Evolutionary conservation across 2,888 invertebrate species (phyloP).

Genomic region (Hydropsyche betteni): DNA sequence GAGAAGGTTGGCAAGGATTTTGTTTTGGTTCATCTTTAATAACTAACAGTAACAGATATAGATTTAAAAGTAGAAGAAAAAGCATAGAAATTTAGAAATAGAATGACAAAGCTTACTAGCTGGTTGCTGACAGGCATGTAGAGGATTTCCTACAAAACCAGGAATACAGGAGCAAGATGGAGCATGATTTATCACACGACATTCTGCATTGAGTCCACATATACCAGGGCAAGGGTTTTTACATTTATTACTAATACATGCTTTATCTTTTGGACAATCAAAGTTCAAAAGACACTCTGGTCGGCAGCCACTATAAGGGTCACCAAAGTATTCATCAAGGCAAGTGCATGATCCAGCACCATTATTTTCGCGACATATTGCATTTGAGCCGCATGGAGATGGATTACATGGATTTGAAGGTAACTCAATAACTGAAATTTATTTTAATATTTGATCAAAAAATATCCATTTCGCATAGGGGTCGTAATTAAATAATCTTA

Average conservation of each 20-base stretch:
- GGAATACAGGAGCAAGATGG: slow-evolving; percentile 79
- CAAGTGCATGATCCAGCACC: slow-evolving; percentile 82
- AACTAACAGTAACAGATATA: background rate
- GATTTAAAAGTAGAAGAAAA: background rate
- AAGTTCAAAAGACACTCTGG: slow-evolving; percentile 84
- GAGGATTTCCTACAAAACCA: slow-evolving; percentile 77
- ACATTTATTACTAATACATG: slow-evolving; percentile 82
- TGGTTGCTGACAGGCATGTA: slow-evolving; percentile 69
- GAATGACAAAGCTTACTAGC: slow-evolving; percentile 67
- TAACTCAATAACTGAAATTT: slow-evolving; percentile 66
- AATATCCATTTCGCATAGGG: background rate
- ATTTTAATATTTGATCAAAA: slow-evolving; percentile 41
- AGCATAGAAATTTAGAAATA: slow-evolving; percentile 52
- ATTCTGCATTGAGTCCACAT: slow-evolving; percentile 81
- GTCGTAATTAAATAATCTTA: slow-evolving; percentile 39
- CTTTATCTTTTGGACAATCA: slow-evolving; percentile 75
- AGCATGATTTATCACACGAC: slow-evolving; percentile 78
- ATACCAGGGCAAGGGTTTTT: slow-evolving; percentile 80
- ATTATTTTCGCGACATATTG: slow-evolving; percentile 77
- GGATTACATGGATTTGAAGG: slow-evolving; percentile 79
- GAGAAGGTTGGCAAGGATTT: slow-evolving; percentile 79
- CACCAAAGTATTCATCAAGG: slow-evolving; percentile 77
- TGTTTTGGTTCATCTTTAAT: slow-evolving; percentile 58
- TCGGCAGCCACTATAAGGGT: slow-evolving; percentile 80
- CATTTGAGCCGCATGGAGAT: slow-evolving; percentile 82